Evolutionary conservation across 2,113 vertebrate genomes (phyloP).

Genomic region (Alaudala cheleensis): DNA sequence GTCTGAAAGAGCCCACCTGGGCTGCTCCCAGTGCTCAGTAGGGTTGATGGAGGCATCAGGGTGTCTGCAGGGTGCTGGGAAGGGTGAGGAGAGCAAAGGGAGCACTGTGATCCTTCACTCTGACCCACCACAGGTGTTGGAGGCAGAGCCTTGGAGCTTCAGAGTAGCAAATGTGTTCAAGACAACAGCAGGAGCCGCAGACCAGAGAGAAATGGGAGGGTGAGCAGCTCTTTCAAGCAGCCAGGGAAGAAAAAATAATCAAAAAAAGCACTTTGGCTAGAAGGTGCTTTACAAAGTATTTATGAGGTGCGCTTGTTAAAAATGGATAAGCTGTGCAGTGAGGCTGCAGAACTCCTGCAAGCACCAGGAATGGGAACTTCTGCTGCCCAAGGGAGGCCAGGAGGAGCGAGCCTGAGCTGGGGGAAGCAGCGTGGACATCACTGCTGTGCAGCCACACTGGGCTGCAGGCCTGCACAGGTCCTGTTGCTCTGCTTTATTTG

Average conservation of each 20-base stretch:
- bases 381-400: not conserved
- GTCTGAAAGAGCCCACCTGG: not conserved
- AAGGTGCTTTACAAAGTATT: conserved; percentile 63
- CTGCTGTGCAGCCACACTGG: not conserved
- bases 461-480: not conserved
- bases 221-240: not conserved
- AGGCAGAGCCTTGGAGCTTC: not conserved
- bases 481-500: fast-evolving
- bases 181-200: not conserved
- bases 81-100: fast-evolving
- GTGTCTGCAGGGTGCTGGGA: not conserved
- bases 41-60: fast-evolving
- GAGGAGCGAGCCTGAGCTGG: fast-evolving
- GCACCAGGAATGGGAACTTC: not conserved
- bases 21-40: fast-evolving
- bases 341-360: not conserved
- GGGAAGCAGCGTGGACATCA: fast-evolving
- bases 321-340: conserved; percentile 46
- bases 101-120: not conserved
- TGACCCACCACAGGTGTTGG: fast-evolving
- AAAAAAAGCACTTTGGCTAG: conserved; percentile 24
- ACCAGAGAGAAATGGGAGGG: not conserved
- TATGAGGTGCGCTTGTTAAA: conserved; percentile 55
- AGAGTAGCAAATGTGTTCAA: not conserved
- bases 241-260: not conserved